These are phyloP conservation scores for Adoxophyes honmai DNA, from an alignment of 1,140 invertebrate species.

Conservation along the genomic window DNA sequence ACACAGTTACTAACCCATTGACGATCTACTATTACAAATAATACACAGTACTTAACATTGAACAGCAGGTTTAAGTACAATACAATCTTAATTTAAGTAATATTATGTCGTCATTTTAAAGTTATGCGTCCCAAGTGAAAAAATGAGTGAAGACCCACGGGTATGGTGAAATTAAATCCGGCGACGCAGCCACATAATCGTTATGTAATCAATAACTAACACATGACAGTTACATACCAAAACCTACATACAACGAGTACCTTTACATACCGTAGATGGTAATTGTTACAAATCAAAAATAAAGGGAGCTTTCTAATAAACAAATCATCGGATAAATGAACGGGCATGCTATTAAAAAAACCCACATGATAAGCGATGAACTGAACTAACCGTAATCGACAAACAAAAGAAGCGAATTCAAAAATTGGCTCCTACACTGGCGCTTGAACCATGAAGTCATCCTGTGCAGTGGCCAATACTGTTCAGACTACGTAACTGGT, in stretches of 20 bases:
- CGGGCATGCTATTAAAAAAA: slow-evolving; percentile 74
- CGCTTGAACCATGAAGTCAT: not conserved
- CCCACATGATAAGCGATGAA: slow-evolving; percentile 70
- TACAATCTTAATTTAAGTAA: too few species aligned
- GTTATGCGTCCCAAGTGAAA: not conserved
- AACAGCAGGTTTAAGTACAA: too few species aligned
- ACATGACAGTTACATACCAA: slow-evolving; percentile 10
- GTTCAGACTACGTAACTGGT: slow-evolving; percentile 3
- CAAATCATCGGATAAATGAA: slow-evolving; percentile 23
- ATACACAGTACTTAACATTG: too few species aligned
- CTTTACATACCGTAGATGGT: not conserved
- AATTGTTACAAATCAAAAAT: slow-evolving; percentile 18
- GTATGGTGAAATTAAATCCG: slow-evolving; percentile 26
- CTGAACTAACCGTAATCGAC: slow-evolving; percentile 21
- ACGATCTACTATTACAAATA: too few species aligned
- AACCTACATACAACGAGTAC: slow-evolving; percentile 14
- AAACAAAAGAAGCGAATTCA: slow-evolving; percentile 28
- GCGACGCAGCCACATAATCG: slow-evolving; percentile 28
- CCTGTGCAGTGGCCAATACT: slow-evolving; percentile 10
- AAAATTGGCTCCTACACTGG: slow-evolving; percentile 17
- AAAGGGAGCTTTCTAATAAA: slow-evolving; percentile 41
- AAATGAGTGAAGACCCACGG: slow-evolving; percentile 71
- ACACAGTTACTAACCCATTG: too few species aligned
- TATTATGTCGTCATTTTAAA: slow-evolving; percentile 3
- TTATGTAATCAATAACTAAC: slow-evolving; percentile 10